These are phyloP conservation scores for Caenorhabditis sp. DNA, from an alignment of 2,888 invertebrate species.

Conservation along the genomic window DNA sequence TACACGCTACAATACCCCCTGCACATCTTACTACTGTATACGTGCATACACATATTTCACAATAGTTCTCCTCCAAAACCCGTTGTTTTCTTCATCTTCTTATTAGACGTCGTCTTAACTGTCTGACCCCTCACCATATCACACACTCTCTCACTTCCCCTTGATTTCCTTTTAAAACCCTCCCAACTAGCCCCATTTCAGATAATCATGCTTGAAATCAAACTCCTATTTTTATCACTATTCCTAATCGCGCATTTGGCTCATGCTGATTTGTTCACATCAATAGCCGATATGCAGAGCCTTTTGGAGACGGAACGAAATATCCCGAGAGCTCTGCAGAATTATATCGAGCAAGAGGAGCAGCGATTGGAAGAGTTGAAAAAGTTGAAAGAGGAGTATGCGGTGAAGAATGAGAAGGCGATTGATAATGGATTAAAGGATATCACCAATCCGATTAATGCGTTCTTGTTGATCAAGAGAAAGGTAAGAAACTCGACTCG, in stretches of 20 bases:
- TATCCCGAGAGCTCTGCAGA: conserved; percentile 71
- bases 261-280: conserved; percentile 73
- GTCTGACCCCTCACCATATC: too few relatives aligned
- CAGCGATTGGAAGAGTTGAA: conserved; percentile 69
- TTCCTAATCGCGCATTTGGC: conserved; percentile 3
- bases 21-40: too few relatives aligned
- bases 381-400: conserved; percentile 63
- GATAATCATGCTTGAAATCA: neutral
- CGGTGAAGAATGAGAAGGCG: conserved; percentile 58
- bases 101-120: conserved; percentile 9
- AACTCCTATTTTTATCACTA: conserved; percentile 13
- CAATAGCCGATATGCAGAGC: conserved; percentile 73
- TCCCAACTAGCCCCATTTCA: too few relatives aligned
- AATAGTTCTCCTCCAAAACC: neutral
- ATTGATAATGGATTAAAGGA: conserved; percentile 60
- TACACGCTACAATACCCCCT: conserved; percentile 19
- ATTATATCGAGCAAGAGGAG: conserved; percentile 72
- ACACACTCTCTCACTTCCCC: too few relatives aligned
- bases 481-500: conserved; percentile 72
- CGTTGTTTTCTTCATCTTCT: conserved; percentile 14
- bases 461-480: conserved; percentile 74
- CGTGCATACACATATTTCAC: neutral
- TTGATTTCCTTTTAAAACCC: too few relatives aligned
- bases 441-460: conserved; percentile 74
- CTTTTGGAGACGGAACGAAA: conserved; percentile 72